Evolutionary conservation across 2,797 vertebrate genomes (phyloP), one percentile per base, ranked within the genome.

Genomic region (Halcyon chelicuti): DNA sequence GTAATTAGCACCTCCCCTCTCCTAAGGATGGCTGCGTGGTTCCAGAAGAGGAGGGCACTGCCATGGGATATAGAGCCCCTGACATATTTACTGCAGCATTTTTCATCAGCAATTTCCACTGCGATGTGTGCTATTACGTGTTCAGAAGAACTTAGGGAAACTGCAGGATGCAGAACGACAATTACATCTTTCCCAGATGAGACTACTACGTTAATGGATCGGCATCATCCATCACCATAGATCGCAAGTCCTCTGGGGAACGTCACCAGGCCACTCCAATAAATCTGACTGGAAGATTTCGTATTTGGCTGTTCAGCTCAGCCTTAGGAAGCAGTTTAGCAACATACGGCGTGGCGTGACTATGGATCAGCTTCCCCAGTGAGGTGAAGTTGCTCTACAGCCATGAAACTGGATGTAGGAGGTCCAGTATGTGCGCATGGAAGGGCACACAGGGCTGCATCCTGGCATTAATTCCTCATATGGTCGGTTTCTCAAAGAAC

Each of bases 41-140:
- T 93, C 60, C 83, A 79, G 62, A 76, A 63, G 68, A 86, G 82
- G 63, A 94, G 78, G 39, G 65, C 5, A 4, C 49, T 82, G 78
- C 78, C 5, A 1, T 21, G 85, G 72, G 61, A 88, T 86, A 86
- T 19, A 77, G 78, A 93, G 87, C 40, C 33, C 44, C 87, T 96
- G 95, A 94, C 93, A 96, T 88, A 94, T 95, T 96, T 97, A 96
- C 91, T 94, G 91, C 88, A 87, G 80, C 90, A 85, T 93, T 96
- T 87, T 95, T 96, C 95, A 94, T 39, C 87, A 65, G 88, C 79
- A 92, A 91, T 96, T 93, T 92, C 87, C 7, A 0, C 77, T 72
- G 81, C 13, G 15, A 92, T 84, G 58, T 68, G 57, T 44, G 79
- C 88, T 86, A 94, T 86, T 93, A 94, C 23, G 1, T 67, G 89